phyloP scores from a whole-genome alignment of 2,797 vertebrate species.

The Rhinella marina region DNA sequence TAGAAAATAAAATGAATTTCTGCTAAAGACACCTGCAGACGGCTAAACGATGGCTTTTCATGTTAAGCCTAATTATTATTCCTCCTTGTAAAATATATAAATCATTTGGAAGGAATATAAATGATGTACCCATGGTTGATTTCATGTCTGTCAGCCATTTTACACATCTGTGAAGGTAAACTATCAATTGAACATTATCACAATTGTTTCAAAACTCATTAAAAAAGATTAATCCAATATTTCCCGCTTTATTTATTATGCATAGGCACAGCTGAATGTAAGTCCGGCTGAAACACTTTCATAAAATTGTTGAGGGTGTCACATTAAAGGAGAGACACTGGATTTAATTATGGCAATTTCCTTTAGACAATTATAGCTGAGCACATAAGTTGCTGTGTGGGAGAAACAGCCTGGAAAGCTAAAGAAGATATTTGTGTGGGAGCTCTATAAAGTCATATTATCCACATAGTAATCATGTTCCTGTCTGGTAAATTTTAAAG shows the following conservation, averaged over 20 bases:
- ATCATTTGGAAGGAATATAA: conserved; percentile 38
- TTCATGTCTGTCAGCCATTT: conserved; percentile 14
- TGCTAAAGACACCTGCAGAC: conserved; percentile 72
- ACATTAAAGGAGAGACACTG: conserved; percentile 72
- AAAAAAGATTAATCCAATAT: background rate
- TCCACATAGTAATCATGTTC: too few relatives aligned
- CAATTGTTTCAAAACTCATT: background rate
- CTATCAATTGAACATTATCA: conserved; percentile 32
- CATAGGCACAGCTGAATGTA: conserved; percentile 31
- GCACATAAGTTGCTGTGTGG: conserved; percentile 68
- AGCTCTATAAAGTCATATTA: background rate
- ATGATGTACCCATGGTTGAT: conserved; percentile 6
- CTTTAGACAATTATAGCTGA: conserved; percentile 69
- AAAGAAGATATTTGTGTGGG: conserved; percentile 65
- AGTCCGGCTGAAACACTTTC: conserved; percentile 57
- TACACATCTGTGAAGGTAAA: background rate
- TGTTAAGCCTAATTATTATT: conserved; percentile 63
- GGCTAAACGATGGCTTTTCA: conserved; percentile 65
- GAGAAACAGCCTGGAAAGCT: conserved; percentile 68
- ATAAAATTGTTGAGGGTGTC: conserved; percentile 64
- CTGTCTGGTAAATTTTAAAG: conserved; percentile 27
- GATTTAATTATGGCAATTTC: conserved; percentile 76
- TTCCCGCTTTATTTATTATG: conserved; percentile 38
- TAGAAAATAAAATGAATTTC: conserved; percentile 72
- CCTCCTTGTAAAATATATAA: conserved; percentile 57